Base-by-base conservation (phyloP, 2,797 vertebrate species). In the Hydrocynus forskahlii region DNA sequence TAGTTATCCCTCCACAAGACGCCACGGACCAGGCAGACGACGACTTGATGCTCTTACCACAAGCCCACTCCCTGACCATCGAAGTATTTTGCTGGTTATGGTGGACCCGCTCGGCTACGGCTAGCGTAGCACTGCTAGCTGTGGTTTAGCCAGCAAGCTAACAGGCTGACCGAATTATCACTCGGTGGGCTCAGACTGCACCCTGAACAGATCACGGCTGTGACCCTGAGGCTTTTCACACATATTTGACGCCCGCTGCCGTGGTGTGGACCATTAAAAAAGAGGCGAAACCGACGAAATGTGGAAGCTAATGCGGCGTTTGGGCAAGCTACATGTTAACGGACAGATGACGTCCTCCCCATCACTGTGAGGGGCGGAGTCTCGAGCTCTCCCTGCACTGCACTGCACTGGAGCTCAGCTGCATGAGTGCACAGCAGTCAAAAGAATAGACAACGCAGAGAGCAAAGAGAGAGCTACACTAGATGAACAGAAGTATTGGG, bases 311-410 rank as follows among this genome's bases (percentile, higher is more conserved):
- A 81, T 83, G 84, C 80, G 81, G 90, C 90, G 74, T 63, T 52
- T 90, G 0, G 1, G 81, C 90, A 92, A 85, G 92, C 93, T 94
- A 93, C 89, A 92, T 88, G 91, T 91, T 92, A 66, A 90, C 85
- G 92, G 80, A 84, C 90, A 88, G 90, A 93, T 95, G 93, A 94
- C 94, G 94, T 94, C 92, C 88, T 90, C 88, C 83, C 88, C 86
- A 81, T 82, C 87, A 86, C 83, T 88, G 86, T 7, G 60, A 77
- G 71, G 76, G 83, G 83, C 62, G 86, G 60, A 64, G 70, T 79
- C 54, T 25, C 35, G 19, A 38, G 2, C 72, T 64, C 69, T 66
- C 54, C 29, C 43, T 43, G 43, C 43, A 43, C 43, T 9, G 17
- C 29, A 6, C 52, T 60, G 83, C 81, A 93, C 92, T 91, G 9